A percentile compares a stretch with the other conserved stretches of the same genome.
Conservation (phyloP, 2,888 invertebrate genomes). For the Periphyllus acericola region DNA sequence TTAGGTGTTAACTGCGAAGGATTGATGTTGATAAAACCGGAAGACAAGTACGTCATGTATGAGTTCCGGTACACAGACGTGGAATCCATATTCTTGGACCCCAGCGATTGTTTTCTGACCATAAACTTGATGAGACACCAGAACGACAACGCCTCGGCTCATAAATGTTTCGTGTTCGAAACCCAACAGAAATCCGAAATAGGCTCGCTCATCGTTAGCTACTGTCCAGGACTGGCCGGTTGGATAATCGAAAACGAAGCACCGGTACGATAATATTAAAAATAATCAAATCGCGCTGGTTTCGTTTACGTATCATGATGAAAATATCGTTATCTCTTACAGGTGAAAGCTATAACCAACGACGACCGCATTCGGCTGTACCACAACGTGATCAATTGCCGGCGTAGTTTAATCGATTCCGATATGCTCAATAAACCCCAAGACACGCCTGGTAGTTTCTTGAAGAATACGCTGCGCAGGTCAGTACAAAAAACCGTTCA, state of each 20-base stretch:
- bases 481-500: conserved; percentile 64
- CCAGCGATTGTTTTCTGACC: conserved; percentile 91
- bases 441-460: conserved; percentile 84
- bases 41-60: conserved; percentile 90
- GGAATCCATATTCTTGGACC: conserved; percentile 89
- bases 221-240: conserved; percentile 85
- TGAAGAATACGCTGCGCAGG: conserved; percentile 87
- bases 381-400: conserved; percentile 85
- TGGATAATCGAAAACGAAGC: conserved; percentile 82
- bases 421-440: conserved; percentile 84
- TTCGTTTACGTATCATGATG: neutral
- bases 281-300: neutral
- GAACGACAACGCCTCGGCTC: conserved; percentile 71
- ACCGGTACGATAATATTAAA: conserved; percentile 69
- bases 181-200: conserved; percentile 90
- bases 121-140: conserved; percentile 83
- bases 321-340: neutral
- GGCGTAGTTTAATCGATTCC: conserved; percentile 84
- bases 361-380: conserved; percentile 89
- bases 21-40: conserved; percentile 87
- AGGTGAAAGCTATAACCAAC: conserved; percentile 79
- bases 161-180: conserved; percentile 91
- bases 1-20: conserved; percentile 92
- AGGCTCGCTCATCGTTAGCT: conserved; percentile 90
- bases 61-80: conserved; percentile 92